Base-by-base conservation (phyloP, 1,140 invertebrate genomes). In the Drosophila busckii region DNA sequence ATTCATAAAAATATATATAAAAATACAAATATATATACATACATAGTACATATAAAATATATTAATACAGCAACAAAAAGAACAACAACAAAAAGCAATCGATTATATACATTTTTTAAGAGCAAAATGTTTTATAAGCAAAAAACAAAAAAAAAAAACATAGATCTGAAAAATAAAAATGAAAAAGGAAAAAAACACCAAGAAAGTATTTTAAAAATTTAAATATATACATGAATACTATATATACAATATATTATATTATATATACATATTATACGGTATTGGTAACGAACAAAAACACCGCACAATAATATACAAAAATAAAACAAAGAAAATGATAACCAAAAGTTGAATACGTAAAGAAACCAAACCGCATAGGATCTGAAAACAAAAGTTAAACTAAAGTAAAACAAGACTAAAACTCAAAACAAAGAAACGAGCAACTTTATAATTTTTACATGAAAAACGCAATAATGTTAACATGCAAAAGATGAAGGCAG, bases 141-240 rank as follows among this genome's bases (percentile, higher is more conserved):
- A 42, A 45, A 49, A 32, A 31, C 29, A 42, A 38, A 29, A 55
- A 26, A 9, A 42, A 38, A 29, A 26, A 61, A 44, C 28, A 20
- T 29, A 35, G 31, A 56, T 29, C 35, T 53, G 35, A 31, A 45
- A 37, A 46, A 65, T 17, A 6, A 42, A 31, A 49, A 45, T 63
- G 31, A 44, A 9, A 40, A 34, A 28, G 28, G 41, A 49, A 20
- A 54, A 22, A 37, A 58, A 78, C 80, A 71, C 63, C 63, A 68
- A 80, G 63, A 78, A 78, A 78, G 73, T 80, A 80, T 80, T 80
- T 80, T 80, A 80, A 80, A 80, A 80, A 80, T 73, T 82, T 73
- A 80, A 80, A 82, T 63, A 80, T 80, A 82, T 78, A 78, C 73
- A 78, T 80, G 73, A 78, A 38, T 80, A 78, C 73, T 80, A 78